Evolutionary conservation across 2,888 invertebrate species (phyloP).

Genomic region (Thumatha senex): DNA sequence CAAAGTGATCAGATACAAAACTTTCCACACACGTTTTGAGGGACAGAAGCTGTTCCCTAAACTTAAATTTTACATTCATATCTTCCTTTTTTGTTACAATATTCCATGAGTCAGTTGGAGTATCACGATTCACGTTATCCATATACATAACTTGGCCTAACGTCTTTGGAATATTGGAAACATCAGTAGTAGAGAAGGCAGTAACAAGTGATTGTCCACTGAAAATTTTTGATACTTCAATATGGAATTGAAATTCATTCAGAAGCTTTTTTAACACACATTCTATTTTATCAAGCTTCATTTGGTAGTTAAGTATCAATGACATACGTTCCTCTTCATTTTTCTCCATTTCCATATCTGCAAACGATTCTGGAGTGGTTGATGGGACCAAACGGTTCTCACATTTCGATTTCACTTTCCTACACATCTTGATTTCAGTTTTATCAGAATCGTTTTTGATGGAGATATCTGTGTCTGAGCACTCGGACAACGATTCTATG

Average conservation of each 20-base stretch:
- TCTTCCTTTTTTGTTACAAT: conserved; percentile 67
- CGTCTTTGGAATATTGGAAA: conserved; percentile 43
- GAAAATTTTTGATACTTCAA: conserved; percentile 72
- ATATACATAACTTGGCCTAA: conserved; percentile 44
- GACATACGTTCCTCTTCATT: conserved; percentile 63
- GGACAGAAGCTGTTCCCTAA: conserved; percentile 58
- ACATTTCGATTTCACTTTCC: conserved; percentile 51
- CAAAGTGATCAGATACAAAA: conserved; percentile 54
- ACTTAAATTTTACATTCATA: conserved; percentile 50
- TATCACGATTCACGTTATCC: conserved; percentile 45
- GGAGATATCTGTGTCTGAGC: conserved; percentile 60
- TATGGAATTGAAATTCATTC: conserved; percentile 69
- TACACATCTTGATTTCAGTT: conserved; percentile 62
- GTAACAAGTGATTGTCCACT: conserved; percentile 51
- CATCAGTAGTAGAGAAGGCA: conserved; percentile 44
- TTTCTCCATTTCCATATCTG: conserved; percentile 64
- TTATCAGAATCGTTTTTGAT: conserved; percentile 34
- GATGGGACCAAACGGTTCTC: conserved; percentile 49
- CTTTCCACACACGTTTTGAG: conserved; percentile 60
- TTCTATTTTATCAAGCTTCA: conserved; percentile 64
- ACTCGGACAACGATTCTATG: conserved; percentile 63
- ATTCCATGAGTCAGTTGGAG: conserved; percentile 62
- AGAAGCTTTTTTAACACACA: conserved; percentile 59
- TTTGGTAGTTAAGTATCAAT: conserved; percentile 60
- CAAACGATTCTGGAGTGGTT: conserved; percentile 65